phyloP scores from a whole-genome alignment of 2,797 vertebrate genomes.

The Darevskia mixta region DNA sequence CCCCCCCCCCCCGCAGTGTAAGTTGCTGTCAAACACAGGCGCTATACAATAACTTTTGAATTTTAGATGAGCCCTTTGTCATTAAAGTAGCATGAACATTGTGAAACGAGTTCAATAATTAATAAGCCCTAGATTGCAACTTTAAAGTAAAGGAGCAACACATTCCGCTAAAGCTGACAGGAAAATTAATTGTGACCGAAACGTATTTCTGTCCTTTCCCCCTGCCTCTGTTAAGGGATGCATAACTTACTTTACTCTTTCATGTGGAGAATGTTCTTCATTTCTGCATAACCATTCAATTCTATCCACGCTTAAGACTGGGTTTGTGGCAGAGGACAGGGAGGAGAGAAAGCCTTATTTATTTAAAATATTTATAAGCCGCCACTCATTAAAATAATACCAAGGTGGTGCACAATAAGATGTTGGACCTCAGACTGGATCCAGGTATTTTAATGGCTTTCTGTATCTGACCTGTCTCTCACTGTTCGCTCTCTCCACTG shows the following conservation, averaged over 20 bases:
- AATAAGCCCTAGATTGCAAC: constrained; percentile 12
- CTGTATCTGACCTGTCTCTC: not conserved
- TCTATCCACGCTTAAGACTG: accelerated
- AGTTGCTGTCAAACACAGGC: constrained; percentile 33
- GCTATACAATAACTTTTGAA: not conserved
- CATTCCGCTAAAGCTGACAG: not conserved
- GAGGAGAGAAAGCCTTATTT: not conserved
- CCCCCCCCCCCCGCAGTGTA: not conserved
- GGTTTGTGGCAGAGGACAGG: not conserved
- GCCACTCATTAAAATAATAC: too few species aligned
- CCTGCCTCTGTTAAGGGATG: not conserved
- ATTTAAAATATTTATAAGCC: too few species aligned
- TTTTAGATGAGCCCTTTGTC: constrained; percentile 34
- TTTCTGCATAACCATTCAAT: not conserved
- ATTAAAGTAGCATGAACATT: constrained; percentile 22
- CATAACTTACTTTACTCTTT: not conserved
- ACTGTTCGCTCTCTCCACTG: not conserved
- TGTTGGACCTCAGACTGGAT: not conserved
- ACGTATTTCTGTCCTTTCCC: not conserved
- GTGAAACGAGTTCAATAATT: constrained; percentile 34
- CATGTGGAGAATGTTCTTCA: not conserved
- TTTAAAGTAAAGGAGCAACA: not conserved
- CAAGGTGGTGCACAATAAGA: too few species aligned
- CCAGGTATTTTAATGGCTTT: not conserved
- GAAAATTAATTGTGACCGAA: constrained; percentile 26